phyloP scores from a whole-genome alignment of 1,140 invertebrate genomes.

The Magallana ariakensis region DNA sequence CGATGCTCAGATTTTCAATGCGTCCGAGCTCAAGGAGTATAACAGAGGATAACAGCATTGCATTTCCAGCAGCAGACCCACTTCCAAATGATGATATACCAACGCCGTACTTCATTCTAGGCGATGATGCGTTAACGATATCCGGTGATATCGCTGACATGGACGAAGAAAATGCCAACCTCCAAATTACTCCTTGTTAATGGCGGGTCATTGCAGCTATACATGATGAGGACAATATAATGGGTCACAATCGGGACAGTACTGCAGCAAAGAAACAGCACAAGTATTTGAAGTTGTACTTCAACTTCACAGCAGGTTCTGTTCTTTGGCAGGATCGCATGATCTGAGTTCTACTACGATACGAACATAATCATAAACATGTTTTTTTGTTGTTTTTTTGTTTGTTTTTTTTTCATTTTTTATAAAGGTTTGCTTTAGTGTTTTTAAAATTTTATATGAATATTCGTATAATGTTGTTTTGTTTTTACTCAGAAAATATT shows the following conservation, averaged over 20 bases:
- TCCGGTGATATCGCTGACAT: conserved; percentile 43
- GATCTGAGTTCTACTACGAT: conserved; percentile 8
- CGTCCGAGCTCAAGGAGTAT: conserved; percentile 38
- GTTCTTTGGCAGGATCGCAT: conserved; percentile 57
- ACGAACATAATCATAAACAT: not conserved
- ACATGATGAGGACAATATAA: conserved; percentile 15
- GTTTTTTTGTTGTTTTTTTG: too few relatives aligned
- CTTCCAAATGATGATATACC: conserved; percentile 43
- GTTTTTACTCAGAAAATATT: too few relatives aligned
- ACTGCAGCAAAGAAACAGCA: conserved; percentile 38
- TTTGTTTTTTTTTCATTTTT: too few relatives aligned
- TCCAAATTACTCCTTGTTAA: conserved; percentile 52
- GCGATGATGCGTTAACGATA: conserved; percentile 62
- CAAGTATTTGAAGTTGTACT: conserved; percentile 30
- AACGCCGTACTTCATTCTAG: conserved; percentile 31
- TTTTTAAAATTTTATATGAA: too few relatives aligned
- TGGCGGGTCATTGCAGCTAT: conserved; percentile 42
- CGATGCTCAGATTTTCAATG: conserved; percentile 53
- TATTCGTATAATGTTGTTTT: too few relatives aligned
- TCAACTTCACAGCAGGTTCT: conserved; percentile 54
- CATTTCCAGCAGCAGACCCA: conserved; percentile 52
- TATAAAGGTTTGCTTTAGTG: too few relatives aligned
- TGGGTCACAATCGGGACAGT: conserved; percentile 25
- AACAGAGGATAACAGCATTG: not conserved
- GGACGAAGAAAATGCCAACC: conserved; percentile 54